phyloP scores from a whole-genome alignment of 2,113 vertebrate species.

The Andinoacara biseriatus region DNA sequence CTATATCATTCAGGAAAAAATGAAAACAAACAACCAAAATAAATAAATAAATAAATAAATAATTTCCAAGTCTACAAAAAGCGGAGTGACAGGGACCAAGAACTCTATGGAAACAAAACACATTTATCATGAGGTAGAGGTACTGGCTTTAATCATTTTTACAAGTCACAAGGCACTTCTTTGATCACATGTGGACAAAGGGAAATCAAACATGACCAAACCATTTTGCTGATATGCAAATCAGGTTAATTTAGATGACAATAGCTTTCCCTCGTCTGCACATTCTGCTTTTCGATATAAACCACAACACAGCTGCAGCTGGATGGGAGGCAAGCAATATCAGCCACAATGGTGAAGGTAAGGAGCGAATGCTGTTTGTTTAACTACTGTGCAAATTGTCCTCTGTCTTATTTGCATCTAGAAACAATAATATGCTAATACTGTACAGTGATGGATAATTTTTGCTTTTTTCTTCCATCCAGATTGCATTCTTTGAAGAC shows the following conservation, averaged over 20 bases:
- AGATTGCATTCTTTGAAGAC: slow-evolving; percentile 76
- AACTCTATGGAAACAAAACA: not conserved
- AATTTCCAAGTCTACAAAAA: not conserved
- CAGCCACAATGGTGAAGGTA: slow-evolving; percentile 71
- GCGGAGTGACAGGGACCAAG: not conserved
- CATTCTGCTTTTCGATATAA: slow-evolving; percentile 76
- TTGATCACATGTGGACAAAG: slow-evolving; percentile 64
- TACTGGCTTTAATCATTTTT: not conserved
- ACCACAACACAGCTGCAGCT: slow-evolving; percentile 57
- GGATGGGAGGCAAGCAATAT: slow-evolving; percentile 51
- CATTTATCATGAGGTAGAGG: not conserved
- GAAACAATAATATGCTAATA: not conserved
- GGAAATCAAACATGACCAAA: slow-evolving; percentile 73
- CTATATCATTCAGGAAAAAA: not conserved
- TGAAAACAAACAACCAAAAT: not conserved
- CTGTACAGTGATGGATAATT: not conserved
- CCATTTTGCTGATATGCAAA: slow-evolving; percentile 77
- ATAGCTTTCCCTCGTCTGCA: slow-evolving; percentile 68
- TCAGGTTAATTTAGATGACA: slow-evolving; percentile 70
- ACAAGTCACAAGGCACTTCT: slow-evolving; percentile 53
- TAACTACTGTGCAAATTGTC: not conserved
- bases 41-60: not conserved
- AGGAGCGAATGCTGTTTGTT: slow-evolving; percentile 13
- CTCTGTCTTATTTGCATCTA: not conserved
- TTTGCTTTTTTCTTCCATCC: slow-evolving; percentile 8